A percentile compares a stretch with the other conserved stretches of the same genome.
Evolutionary conservation across 37 sponge, comb jelly and placozoan species (phyloP).

Genomic region (Chondrilla cf. caribensis): DNA sequence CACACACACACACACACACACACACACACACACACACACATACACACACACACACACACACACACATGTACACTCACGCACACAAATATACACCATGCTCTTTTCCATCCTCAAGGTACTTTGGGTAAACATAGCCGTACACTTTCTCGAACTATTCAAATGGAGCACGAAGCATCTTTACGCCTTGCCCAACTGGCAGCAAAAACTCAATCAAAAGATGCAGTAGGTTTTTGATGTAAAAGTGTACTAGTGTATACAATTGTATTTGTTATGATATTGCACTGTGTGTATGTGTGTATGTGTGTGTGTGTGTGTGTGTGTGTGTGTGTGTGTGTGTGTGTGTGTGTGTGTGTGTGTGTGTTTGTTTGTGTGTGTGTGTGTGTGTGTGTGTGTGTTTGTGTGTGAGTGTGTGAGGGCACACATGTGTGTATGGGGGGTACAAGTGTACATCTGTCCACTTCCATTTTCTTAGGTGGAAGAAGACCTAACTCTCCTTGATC

Average conservation of each 20-base stretch:
- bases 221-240: not conserved
- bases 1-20: constrained; percentile 43
- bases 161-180: not conserved
- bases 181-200: not conserved
- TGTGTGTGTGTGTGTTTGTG: no score
- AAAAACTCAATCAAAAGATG: not conserved
- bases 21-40: constrained; percentile 39
- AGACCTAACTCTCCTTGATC: constrained; percentile 45
- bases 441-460: not conserved
- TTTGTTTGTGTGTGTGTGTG: not conserved
- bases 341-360: constrained; percentile 8
- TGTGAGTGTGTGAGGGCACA: no score
- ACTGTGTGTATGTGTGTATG: not conserved
- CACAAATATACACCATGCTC: not conserved
- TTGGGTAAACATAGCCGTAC: not conserved
- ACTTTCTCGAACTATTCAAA: constrained; percentile 11
- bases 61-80: not conserved
- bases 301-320: not conserved
- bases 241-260: no score
- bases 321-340: constrained; percentile 15
- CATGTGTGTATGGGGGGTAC: not conserved
- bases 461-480: constrained; percentile 39
- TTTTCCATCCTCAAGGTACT: not conserved
- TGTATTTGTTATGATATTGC: no score
- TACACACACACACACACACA: constrained; percentile 27